Evolutionary conservation across 2,888 invertebrate species (phyloP), one percentile per base, ranked within the genome.

Genomic region (Dicycla oo): DNA sequence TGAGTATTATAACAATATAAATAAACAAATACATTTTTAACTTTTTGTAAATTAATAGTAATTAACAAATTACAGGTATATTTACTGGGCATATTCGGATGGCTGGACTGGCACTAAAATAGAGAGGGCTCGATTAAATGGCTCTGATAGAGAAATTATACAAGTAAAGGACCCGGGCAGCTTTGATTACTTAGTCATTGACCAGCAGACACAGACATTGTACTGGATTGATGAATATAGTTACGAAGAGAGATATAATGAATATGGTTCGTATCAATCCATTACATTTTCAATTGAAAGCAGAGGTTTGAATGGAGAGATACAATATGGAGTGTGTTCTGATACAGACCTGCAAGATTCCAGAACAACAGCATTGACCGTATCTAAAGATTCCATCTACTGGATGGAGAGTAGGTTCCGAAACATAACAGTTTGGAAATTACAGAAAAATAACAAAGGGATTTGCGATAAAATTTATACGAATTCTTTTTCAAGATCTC

Each of bases 201-300:
- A 63, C 49, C 63, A 38, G 34, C 49, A 63, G 11, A 51, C 49
- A 38, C 63, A 63, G 49, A 51, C 7, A 38, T 18, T 63, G 11
- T 63, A 63, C 34, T 62, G 6, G n/a, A n/a, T 18, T 18, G 5
- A 54, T 30, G 10, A 54, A 30, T 26, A 18, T 5, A 4, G 0
- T 34, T 34, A 3, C 34, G 3, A 34, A 34, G 34, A 34, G 34
- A 4, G 34, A 34, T 34, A 34, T 34, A 34, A 34, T 34, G 34
- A 34, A 34, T 34, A 34, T 34, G 34, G 34, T 34, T 34, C 6
- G 34, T 34, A 34, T 34, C 6, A 5, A 5, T 6, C 34, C 34
- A 6, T 34, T 0, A 34, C 34, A 34, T 34, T 34, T 34, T 34
- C 34, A 1, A 10, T 18, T 26, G 2, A 2, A 47, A 47, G 47